phyloP scores from a whole-genome alignment of 2,888 invertebrate genomes.

The Pemphredon lugubris region DNA sequence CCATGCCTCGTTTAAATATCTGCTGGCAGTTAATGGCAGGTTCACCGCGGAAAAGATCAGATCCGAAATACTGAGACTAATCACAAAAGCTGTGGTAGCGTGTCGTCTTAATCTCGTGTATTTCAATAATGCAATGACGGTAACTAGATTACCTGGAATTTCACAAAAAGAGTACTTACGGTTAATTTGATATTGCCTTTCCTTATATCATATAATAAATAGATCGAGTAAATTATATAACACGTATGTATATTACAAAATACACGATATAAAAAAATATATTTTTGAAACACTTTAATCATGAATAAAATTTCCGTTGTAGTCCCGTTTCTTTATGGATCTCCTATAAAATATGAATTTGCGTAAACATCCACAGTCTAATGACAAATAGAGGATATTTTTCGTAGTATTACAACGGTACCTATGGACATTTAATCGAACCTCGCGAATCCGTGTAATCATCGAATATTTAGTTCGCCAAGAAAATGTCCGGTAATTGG shows the following conservation, averaged over 20 bases:
- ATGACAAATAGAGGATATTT: too few species aligned
- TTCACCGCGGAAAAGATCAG: conserved; percentile 92
- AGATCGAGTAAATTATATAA: too few species aligned
- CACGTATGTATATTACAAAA: too few species aligned
- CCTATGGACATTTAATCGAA: too few species aligned
- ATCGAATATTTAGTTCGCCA: not conserved
- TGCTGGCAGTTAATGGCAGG: conserved; percentile 91
- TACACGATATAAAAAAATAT: too few species aligned
- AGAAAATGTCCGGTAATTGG: not conserved
- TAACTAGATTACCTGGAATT: conserved; percentile 90
- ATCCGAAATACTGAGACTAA: conserved; percentile 93
- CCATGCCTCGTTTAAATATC: conserved; percentile 92
- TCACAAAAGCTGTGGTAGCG: conserved; percentile 93
- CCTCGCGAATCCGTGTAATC: too few species aligned
- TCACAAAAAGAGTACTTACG: conserved; percentile 25
- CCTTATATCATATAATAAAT: too few species aligned
- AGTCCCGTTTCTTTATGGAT: too few species aligned
- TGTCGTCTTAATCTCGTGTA: conserved; percentile 90
- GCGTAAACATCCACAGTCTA: too few species aligned
- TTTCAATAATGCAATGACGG: conserved; percentile 89
- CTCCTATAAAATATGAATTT: too few species aligned
- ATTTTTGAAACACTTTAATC: not conserved
- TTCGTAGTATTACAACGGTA: too few species aligned
- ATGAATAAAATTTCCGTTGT: too few species aligned
- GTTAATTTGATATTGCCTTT: not conserved